Conservation (phyloP, 2,113 vertebrate genomes). For the Zapornia atra region DNA sequence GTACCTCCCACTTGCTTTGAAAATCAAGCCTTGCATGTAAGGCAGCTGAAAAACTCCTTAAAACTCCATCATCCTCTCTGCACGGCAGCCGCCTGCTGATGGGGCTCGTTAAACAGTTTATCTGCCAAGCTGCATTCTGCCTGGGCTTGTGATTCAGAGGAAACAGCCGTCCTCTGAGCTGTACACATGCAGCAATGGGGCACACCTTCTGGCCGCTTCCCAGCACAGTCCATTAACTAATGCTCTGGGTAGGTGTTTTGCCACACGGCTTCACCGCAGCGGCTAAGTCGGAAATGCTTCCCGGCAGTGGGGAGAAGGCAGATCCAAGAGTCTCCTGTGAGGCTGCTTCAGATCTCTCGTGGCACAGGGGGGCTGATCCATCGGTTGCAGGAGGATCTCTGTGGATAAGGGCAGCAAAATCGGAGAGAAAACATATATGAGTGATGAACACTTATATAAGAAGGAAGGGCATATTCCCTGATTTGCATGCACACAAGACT, state of each 20-base stretch:
- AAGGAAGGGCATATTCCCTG: not conserved
- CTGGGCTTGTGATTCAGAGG: not conserved
- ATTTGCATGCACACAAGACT: not conserved
- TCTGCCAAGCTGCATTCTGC: not conserved
- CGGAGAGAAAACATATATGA: not conserved
- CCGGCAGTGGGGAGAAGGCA: accelerated
- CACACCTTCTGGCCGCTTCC: not conserved
- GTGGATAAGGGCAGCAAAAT: not conserved
- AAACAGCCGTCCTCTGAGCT: not conserved
- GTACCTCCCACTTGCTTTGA: not conserved
- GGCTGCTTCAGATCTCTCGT: not conserved
- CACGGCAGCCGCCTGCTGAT: not conserved
- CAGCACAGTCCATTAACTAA: not conserved
- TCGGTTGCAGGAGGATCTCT: not conserved
- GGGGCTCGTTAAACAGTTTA: not conserved
- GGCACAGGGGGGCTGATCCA: accelerated
- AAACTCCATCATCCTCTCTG: not conserved
- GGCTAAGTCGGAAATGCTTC: not conserved
- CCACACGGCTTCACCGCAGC: not conserved
- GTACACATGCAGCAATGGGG: not conserved
- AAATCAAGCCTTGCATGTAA: not conserved
- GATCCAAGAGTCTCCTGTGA: not conserved
- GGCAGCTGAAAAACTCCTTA: not conserved
- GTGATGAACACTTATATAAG: not conserved
- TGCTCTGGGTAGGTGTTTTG: not conserved